Percentiles rank a stretch among this genome's conserved stretches.
Evolutionary conservation across 2,113 vertebrate genomes (phyloP).

Genomic region (Nothocercus nigrocapillus): DNA sequence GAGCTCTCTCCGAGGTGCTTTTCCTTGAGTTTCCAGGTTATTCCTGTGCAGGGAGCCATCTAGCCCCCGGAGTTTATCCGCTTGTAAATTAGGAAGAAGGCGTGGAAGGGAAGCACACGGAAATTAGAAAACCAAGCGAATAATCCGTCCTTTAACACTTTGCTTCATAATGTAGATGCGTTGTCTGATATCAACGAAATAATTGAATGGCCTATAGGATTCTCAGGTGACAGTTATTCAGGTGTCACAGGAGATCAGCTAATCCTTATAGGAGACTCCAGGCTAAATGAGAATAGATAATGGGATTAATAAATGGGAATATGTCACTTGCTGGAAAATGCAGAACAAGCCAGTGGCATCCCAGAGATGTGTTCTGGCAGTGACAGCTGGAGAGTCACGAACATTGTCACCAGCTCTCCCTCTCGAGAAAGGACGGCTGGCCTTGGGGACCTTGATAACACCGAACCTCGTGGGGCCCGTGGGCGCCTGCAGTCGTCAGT

Average conservation of each 20-base stretch:
- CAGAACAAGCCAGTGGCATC: background rate
- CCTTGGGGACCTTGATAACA: background rate
- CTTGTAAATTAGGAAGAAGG: background rate
- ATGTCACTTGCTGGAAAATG: background rate
- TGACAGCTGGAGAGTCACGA: background rate
- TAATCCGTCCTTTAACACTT: background rate
- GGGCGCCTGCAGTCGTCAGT: background rate
- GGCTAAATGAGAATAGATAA: background rate
- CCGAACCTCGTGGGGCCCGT: background rate
- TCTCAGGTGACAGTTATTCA: background rate
- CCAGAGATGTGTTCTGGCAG: background rate
- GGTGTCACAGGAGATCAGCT: background rate
- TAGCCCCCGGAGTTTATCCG: background rate
- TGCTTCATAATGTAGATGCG: background rate
- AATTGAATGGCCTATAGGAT: background rate
- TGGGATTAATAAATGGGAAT: background rate
- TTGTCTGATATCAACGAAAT: background rate
- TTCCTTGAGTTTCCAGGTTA: background rate
- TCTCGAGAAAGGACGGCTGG: background rate
- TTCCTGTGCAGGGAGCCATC: background rate
- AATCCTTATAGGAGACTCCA: background rate
- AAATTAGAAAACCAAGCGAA: background rate
- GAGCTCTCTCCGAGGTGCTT: background rate
- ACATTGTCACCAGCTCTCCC: background rate
- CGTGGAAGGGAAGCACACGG: background rate